These are phyloP conservation scores for Drosophila lutescens DNA, from an alignment of 2,888 invertebrate species.

Conservation along the genomic window DNA sequence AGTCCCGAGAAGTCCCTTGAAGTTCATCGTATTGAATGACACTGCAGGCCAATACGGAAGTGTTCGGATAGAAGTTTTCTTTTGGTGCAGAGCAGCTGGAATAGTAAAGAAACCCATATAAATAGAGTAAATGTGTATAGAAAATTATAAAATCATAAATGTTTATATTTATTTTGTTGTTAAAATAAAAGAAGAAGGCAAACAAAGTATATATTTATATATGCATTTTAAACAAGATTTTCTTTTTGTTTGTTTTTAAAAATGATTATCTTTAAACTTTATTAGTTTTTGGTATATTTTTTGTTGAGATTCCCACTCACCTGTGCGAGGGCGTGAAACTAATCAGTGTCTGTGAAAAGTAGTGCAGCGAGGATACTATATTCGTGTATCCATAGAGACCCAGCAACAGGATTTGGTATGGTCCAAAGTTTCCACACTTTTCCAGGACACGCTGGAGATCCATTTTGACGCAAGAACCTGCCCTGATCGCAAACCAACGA, in stretches of 20 bases:
- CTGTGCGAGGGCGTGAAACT: constrained; percentile 85
- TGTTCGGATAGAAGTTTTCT: constrained; percentile 1
- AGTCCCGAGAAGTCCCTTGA: too few species aligned
- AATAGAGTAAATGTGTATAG: too few species aligned
- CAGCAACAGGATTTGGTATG: constrained; percentile 85
- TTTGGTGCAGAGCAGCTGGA: constrained; percentile 47
- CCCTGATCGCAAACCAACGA: constrained; percentile 34
- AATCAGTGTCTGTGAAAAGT: constrained; percentile 87
- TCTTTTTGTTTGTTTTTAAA: too few species aligned
- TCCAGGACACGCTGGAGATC: constrained; percentile 85
- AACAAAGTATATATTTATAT: too few species aligned
- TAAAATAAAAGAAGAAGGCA: not conserved
- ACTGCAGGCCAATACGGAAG: constrained; percentile 25
- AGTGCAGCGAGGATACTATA: constrained; percentile 86
- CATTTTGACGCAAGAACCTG: constrained; percentile 60
- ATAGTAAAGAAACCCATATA: too few species aligned
- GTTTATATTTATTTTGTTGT: not conserved
- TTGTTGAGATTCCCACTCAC: constrained; percentile 61
- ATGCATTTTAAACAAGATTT: too few species aligned
- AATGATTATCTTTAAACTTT: too few species aligned
- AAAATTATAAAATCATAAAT: not conserved
- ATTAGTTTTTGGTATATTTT: too few species aligned
- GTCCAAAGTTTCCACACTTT: constrained; percentile 86
- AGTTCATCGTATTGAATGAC: constrained; percentile 27
- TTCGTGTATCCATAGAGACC: constrained; percentile 85